Evolutionary conservation across 1,140 invertebrate genomes (phyloP), one percentile per base, ranked within the genome.

Genomic region (Maniola jurtina): DNA sequence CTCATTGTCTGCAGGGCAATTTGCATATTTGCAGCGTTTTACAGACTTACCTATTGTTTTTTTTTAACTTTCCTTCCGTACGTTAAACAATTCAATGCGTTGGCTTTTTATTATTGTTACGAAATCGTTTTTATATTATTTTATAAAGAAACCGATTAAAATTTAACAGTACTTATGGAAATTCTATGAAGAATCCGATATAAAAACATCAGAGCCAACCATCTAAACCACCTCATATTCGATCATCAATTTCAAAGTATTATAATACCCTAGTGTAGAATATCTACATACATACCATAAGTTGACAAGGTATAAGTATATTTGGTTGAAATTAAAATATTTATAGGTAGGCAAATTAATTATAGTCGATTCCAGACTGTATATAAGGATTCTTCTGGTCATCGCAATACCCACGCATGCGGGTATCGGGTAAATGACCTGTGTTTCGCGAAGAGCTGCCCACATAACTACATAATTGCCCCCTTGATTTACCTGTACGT

Each of bases 11-110:
- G 68, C 54, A 63, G 59, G 35, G 14, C 57, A 72, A 77, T 82
- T 80, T 82, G 64, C 75, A 75, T 77, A 50, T 66, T 70, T 61
- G 56, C 67, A 64, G 57, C 54, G 35, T 52, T 59, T 65, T 40
- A 57, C 35, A 36, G 47, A 64, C 52, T 33, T 61, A 47, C 52
- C 25, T 61, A 56, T 59, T 42, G 50, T 45, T 55, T 54, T 65
- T 57, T 57, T 61, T 62, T n/a, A 47, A 38, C 71, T 56, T 73
- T 64, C 66, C 50, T 68, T 60, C 54, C 62, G 45, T 62, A 36
- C n/a, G 15, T 45, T 72, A 62, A 57, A 64, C 61, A 64, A 57
- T 62, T 60, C 55, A 68, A 71, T 55, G 40, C 36, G 16, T 14
- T 33, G 50, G 36, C 33, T 60, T 11, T 25, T 14, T 61, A 60